These are phyloP conservation scores for Tragelaphus strepsiceros DNA, from an alignment of 2,113 vertebrate genomes.

Conservation along the genomic window DNA sequence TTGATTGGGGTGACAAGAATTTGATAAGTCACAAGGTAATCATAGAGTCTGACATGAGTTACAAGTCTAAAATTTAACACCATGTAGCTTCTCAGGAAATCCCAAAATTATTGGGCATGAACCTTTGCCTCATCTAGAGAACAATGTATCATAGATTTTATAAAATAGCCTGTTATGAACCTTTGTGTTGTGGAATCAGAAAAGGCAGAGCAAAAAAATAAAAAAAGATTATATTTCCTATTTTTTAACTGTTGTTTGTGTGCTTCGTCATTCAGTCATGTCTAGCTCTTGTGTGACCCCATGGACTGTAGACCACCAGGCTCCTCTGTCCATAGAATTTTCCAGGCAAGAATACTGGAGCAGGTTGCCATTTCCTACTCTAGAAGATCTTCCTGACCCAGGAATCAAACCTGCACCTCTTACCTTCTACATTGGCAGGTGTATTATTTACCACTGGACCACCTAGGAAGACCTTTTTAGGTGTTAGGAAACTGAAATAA, in stretches of 20 bases:
- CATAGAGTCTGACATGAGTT: neutral
- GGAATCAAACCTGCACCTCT: neutral
- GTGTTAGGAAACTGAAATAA: neutral
- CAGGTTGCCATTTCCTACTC: neutral
- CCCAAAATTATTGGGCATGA: neutral
- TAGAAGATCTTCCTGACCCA: neutral
- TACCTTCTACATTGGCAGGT: neutral
- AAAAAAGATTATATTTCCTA: neutral
- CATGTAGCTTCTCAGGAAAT: conserved; percentile 20
- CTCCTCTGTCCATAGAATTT: neutral
- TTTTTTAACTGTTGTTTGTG: neutral
- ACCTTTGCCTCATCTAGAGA: neutral
- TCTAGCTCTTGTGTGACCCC: neutral
- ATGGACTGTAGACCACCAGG: neutral
- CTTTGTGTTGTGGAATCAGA: neutral
- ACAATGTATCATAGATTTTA: neutral
- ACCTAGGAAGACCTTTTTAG: neutral
- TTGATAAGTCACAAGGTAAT: conserved; percentile 7
- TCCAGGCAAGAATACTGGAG: neutral
- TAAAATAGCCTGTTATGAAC: neutral
- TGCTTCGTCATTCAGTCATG: neutral
- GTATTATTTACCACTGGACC: neutral
- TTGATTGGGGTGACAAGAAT: conserved; percentile 19
- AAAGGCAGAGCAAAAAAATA: neutral
- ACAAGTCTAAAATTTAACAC: neutral